These are phyloP conservation scores for Sebastes trivittatus DNA, from an alignment of 2,797 vertebrate species.

Conservation along the genomic window DNA sequence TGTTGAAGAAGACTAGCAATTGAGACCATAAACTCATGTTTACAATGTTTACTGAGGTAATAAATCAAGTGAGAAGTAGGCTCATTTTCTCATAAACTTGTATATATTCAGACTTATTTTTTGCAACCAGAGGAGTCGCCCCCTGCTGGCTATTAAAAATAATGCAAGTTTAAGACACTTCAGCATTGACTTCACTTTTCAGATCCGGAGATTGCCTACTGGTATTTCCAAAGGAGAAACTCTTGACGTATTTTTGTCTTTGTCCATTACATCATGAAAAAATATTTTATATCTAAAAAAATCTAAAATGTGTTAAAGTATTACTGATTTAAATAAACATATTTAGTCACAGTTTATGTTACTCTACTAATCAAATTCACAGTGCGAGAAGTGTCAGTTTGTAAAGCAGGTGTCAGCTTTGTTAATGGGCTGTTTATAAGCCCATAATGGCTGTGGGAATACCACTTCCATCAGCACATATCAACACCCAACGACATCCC, in stretches of 20 bases:
- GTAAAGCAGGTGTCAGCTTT: background rate
- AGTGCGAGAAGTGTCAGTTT: background rate
- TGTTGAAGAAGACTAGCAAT: no score
- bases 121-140: no score
- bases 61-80: no score
- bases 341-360: background rate
- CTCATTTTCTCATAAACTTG: no score
- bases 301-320: background rate
- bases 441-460: background rate
- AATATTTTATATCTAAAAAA: background rate
- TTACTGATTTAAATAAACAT: background rate
- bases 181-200: no score
- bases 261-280: background rate
- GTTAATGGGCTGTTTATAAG: background rate
- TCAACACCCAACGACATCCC: background rate
- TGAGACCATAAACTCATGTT: no score
- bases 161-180: no score
- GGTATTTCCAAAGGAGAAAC: background rate
- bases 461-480: background rate
- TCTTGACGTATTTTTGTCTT: background rate
- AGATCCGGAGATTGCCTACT: no score
- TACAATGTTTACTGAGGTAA: no score
- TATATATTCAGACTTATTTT: no score
- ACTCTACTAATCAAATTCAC: background rate
- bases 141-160: no score